These are phyloP conservation scores for Chelonus formosanus DNA, from an alignment of 2,888 invertebrate species.

Conservation along the genomic window DNA sequence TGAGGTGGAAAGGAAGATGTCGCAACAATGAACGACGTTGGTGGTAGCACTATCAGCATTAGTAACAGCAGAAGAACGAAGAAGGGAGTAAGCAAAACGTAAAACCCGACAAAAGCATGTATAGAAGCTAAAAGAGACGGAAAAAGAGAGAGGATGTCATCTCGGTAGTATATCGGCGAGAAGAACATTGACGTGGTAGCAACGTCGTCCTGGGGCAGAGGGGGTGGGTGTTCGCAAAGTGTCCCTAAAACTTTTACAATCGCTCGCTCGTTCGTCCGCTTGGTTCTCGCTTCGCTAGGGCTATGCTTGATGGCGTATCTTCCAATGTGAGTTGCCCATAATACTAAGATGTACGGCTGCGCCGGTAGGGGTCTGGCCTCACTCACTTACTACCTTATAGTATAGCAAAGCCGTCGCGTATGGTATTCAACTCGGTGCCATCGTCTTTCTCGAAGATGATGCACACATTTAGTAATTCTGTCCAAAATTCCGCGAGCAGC, in stretches of 20 bases:
- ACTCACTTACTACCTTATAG: slow-evolving; percentile 61
- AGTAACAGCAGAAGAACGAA: not conserved
- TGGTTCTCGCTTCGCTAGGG: slow-evolving; percentile 65
- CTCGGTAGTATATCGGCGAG: slow-evolving; percentile 36
- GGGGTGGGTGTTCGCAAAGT: slow-evolving; percentile 68
- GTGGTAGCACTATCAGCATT: no score
- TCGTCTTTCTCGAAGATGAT: slow-evolving; percentile 43
- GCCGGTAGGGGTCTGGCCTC: slow-evolving; percentile 67
- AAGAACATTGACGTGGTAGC: slow-evolving; percentile 20
- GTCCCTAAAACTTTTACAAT: slow-evolving; percentile 74
- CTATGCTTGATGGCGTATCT: slow-evolving; percentile 74
- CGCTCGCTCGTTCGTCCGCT: slow-evolving; percentile 66
- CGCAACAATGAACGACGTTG: no score
- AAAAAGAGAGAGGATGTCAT: slow-evolving; percentile 60
- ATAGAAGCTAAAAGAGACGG: slow-evolving; percentile 40
- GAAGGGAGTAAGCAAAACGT: slow-evolving; percentile 14
- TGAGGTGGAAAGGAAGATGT: no score
- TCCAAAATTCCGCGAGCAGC: no score
- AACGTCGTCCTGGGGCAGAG: slow-evolving; percentile 45
- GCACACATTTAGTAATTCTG: slow-evolving; percentile 27
- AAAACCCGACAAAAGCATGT: slow-evolving; percentile 29
- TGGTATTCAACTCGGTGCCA: slow-evolving; percentile 53
- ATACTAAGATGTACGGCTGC: slow-evolving; percentile 73
- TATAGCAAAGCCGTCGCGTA: slow-evolving; percentile 57
- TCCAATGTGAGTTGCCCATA: slow-evolving; percentile 74